These are phyloP conservation scores for Geophilus truncorum DNA, from an alignment of 2,888 invertebrate genomes.

Conservation along the genomic window DNA sequence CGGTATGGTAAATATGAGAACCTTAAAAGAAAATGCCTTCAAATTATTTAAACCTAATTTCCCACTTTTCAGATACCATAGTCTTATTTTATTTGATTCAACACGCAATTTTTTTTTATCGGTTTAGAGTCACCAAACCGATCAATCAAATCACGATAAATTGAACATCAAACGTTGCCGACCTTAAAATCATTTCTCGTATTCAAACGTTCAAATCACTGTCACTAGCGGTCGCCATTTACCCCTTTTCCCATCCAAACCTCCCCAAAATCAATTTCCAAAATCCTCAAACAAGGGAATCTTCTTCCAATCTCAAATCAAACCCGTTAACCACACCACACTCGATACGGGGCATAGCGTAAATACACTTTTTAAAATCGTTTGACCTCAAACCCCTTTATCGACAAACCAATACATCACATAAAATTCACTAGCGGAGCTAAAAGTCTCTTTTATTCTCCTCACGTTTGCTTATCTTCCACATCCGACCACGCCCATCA, in stretches of 20 bases:
- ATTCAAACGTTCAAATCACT: not conserved
- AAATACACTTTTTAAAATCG: not conserved
- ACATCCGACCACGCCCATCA: constrained; percentile 25
- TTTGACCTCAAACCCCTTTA: constrained; percentile 27
- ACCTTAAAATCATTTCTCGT: not conserved
- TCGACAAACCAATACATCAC: constrained; percentile 2
- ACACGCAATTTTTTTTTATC: too few relatives aligned
- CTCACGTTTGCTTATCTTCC: constrained; percentile 8
- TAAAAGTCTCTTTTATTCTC: not conserved
- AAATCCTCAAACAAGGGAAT: not conserved
- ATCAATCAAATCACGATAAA: too few relatives aligned
- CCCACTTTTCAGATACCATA: too few relatives aligned
- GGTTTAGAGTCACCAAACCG: too few relatives aligned
- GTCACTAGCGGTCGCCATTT: not conserved
- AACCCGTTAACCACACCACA: too few relatives aligned
- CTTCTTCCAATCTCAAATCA: not conserved
- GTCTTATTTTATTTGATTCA: too few relatives aligned
- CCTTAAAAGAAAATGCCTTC: too few relatives aligned
- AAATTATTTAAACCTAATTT: too few relatives aligned
- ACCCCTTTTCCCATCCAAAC: not conserved
- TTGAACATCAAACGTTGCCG: too few relatives aligned
- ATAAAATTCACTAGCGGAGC: not conserved
- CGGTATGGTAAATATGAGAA: too few relatives aligned
- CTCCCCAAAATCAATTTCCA: not conserved
- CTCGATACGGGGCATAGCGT: too few relatives aligned